Percentiles rank a stretch among this genome's conserved stretches.
phyloP scores from a whole-genome alignment of 2,113 vertebrate genomes.

The Anarhynchus alexandrinus region DNA sequence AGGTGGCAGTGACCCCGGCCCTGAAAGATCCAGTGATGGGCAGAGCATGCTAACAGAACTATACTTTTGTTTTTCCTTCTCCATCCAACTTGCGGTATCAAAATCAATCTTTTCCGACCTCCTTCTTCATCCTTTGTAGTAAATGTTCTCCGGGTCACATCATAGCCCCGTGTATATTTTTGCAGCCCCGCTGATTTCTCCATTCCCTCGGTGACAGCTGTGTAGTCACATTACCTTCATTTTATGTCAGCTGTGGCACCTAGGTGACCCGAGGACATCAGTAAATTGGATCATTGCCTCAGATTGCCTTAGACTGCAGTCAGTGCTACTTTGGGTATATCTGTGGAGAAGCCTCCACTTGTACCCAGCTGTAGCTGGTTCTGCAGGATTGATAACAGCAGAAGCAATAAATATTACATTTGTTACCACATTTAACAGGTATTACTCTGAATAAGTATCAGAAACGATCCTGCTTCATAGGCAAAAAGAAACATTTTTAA shows the following conservation, averaged over 20 bases:
- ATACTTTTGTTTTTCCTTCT: background rate
- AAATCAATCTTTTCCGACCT: background rate
- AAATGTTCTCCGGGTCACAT: background rate
- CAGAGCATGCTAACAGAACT: background rate
- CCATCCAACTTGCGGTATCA: background rate
- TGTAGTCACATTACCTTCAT: background rate
- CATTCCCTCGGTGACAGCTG: conserved; percentile 1
- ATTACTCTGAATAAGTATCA: background rate
- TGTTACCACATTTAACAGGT: background rate
- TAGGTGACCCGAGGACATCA: background rate
- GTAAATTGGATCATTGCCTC: conserved; percentile 29
- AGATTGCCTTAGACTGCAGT: background rate
- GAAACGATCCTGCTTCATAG: background rate
- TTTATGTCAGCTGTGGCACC: background rate
- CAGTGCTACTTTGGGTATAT: background rate
- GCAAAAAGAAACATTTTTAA: background rate
- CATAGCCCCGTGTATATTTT: background rate
- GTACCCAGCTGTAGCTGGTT: background rate
- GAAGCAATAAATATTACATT: background rate
- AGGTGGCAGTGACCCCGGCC: background rate
- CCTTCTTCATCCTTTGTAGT: background rate
- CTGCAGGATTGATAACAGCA: background rate
- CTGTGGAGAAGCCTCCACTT: background rate
- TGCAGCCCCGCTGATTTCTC: background rate
- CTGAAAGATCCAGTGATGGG: background rate